These are phyloP conservation scores for Mechanitis mazaeus DNA, from an alignment of 2,888 invertebrate genomes.

Conservation along the genomic window DNA sequence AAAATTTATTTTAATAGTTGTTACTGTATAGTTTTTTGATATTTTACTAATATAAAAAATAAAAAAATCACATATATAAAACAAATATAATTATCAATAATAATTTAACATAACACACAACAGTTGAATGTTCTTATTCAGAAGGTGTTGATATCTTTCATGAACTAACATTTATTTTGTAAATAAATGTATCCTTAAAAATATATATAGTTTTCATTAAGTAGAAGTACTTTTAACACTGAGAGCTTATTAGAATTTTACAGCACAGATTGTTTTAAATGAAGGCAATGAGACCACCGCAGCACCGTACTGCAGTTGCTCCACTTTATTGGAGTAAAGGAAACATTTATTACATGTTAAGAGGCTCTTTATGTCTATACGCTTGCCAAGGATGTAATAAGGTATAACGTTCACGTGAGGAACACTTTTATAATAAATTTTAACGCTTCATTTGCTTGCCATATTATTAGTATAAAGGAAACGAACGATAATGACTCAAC, in stretches of 20 bases:
- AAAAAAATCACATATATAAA: no score
- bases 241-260: slow-evolving; percentile 36
- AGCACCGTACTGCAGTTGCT: slow-evolving; percentile 45
- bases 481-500: neutral
- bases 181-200: no score
- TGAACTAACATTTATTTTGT: no score
- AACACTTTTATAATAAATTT: slow-evolving; percentile 8
- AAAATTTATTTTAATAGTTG: no score
- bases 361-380: slow-evolving; percentile 60
- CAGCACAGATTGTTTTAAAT: slow-evolving; percentile 54
- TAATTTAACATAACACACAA: no score
- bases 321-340: slow-evolving; percentile 58
- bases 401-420: slow-evolving; percentile 33
- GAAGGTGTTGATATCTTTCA: no score
- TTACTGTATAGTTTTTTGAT: no score
- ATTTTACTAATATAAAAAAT: no score
- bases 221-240: slow-evolving; percentile 12
- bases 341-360: slow-evolving; percentile 68
- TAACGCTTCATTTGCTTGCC: slow-evolving; percentile 1
- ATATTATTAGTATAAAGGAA: neutral
- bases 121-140: no score
- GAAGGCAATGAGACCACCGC: slow-evolving; percentile 52
- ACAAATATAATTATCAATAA: no score
- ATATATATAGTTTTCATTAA: neutral
- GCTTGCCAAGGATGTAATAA: slow-evolving; percentile 55